These are phyloP conservation scores for Leucosticte australis DNA, from an alignment of 2,113 vertebrate genomes.

Conservation along the genomic window DNA sequence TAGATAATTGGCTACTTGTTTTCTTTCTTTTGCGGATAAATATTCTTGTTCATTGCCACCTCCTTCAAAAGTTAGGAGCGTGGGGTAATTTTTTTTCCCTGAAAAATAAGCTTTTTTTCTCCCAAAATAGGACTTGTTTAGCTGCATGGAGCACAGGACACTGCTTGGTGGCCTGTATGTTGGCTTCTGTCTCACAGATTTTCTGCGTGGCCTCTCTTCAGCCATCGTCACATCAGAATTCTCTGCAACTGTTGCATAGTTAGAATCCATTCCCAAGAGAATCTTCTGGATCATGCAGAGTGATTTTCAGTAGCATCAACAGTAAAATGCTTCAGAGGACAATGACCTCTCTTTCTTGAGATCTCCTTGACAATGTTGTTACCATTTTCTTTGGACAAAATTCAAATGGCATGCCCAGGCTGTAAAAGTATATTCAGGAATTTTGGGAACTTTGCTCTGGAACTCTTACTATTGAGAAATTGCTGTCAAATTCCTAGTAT, in stretches of 20 bases:
- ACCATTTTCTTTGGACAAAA: background rate
- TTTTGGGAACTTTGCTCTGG: background rate
- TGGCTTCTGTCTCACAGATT: background rate
- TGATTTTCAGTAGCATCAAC: background rate
- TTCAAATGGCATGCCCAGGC: background rate
- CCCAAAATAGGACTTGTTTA: background rate
- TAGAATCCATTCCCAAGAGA: background rate
- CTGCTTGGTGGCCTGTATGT: background rate
- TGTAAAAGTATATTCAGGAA: background rate
- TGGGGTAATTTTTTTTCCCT: background rate
- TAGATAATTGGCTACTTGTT: background rate
- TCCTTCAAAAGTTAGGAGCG: background rate
- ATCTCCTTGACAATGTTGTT: background rate
- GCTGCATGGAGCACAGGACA: background rate
- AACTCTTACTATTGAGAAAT: background rate
- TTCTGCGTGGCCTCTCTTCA: background rate
- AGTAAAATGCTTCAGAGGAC: background rate
- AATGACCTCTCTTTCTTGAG: background rate
- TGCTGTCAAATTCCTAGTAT: background rate
- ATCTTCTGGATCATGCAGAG: background rate
- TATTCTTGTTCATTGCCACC: background rate
- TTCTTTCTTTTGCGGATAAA: background rate
- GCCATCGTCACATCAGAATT: background rate
- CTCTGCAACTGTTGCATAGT: background rate
- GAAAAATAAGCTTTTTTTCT: background rate